Conservation (phyloP, 2,888 invertebrate genomes). For the Creontiades dilutus region DNA sequence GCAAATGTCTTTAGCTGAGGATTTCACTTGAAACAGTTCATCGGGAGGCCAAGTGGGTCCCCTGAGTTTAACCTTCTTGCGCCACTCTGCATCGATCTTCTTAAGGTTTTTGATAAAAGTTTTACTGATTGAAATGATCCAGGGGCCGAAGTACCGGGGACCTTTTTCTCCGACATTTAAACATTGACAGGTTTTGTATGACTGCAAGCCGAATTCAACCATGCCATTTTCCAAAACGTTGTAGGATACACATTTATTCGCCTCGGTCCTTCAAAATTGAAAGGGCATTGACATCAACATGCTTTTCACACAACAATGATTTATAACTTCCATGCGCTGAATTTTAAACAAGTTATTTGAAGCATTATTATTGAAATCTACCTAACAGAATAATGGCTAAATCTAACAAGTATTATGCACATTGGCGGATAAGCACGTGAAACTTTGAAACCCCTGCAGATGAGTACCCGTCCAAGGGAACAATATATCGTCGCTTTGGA, state of each 20-base stretch:
- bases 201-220: conserved; percentile 52
- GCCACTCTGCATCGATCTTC: conserved; percentile 37
- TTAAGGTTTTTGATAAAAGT: neutral
- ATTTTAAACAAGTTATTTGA: no score
- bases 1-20: conserved; percentile 32
- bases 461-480: no score
- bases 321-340: no score
- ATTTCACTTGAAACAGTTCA: conserved; percentile 20
- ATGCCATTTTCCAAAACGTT: conserved; percentile 35
- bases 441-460: no score
- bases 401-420: neutral
- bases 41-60: conserved; percentile 57
- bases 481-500: no score
- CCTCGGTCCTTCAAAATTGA: neutral
- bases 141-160: conserved; percentile 48
- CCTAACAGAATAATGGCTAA: neutral
- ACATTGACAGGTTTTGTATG: conserved; percentile 46
- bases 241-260: conserved; percentile 49
- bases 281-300: no score
- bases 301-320: no score
- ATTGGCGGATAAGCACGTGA: no score
- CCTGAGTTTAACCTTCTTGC: conserved; percentile 5
- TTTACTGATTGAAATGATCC: conserved; percentile 46
- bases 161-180: neutral
- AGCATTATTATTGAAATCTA: neutral